phyloP scores from a whole-genome alignment of 2,888 invertebrate species.

The Coleophora deauratella region DNA sequence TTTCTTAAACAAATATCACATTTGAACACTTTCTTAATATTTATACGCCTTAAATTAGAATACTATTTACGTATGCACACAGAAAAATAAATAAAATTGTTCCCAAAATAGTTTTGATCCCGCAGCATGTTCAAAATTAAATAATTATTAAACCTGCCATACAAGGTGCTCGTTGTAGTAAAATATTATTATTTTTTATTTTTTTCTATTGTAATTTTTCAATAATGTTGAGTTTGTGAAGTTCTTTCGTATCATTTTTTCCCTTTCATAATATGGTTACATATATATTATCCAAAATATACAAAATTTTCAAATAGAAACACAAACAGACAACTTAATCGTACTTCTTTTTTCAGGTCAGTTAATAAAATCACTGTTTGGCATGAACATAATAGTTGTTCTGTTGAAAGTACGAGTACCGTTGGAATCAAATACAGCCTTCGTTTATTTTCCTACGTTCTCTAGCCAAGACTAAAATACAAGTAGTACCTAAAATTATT shows the following conservation, averaged over 20 bases:
- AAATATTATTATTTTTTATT: too few species aligned
- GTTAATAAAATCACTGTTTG: background rate
- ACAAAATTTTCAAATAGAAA: too few species aligned
- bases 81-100: conserved; percentile 24
- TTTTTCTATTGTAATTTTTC: too few species aligned
- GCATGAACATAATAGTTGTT: background rate
- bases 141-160: too few species aligned
- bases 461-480: too few species aligned
- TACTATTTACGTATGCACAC: conserved; percentile 8
- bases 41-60: conserved; percentile 37
- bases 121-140: conserved; percentile 6
- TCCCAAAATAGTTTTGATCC: conserved; percentile 41
- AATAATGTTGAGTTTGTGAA: too few species aligned
- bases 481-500: conserved; percentile 18
- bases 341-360: conserved; percentile 1
- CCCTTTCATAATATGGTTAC: too few species aligned
- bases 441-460: background rate
- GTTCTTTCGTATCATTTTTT: too few species aligned
- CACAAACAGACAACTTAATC: too few species aligned
- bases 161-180: too few species aligned
- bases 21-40: conserved; percentile 66
- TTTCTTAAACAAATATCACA: conserved; percentile 70
- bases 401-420: background rate
- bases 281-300: too few species aligned
- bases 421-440: too few species aligned